These are phyloP conservation scores for Ceratosolen fusciceps DNA, from an alignment of 1,140 invertebrate species.

Conservation along the genomic window DNA sequence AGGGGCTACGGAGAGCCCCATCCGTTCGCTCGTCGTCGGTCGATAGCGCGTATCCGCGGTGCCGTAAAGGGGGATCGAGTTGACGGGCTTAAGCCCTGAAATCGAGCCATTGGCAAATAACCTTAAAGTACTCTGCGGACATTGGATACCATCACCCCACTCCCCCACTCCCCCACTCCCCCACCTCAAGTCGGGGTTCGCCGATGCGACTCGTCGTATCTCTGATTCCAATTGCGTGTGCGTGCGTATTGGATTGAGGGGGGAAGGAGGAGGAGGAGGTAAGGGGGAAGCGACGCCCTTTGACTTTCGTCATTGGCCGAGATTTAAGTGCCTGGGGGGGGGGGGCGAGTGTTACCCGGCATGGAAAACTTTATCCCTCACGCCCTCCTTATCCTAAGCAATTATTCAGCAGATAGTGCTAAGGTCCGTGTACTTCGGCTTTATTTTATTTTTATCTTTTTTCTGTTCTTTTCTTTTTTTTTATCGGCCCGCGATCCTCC, in stretches of 20 bases:
- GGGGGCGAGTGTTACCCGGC: background rate
- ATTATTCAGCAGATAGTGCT: constrained; percentile 5
- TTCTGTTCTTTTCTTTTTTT: no score
- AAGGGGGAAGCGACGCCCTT: background rate
- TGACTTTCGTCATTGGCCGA: constrained; percentile 3
- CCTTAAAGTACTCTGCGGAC: constrained; percentile 41
- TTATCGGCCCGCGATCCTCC: background rate
- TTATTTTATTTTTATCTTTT: no score
- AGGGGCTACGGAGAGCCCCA: background rate
- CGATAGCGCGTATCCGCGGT: background rate
- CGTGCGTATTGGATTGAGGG: no score
- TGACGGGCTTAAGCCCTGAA: constrained; percentile 44
- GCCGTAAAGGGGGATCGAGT: background rate
- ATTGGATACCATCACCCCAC: no score
- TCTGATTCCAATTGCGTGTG: constrained; percentile 34
- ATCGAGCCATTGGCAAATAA: constrained; percentile 42
- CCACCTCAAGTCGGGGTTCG: no score
- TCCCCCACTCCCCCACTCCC: no score
- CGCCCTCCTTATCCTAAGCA: background rate
- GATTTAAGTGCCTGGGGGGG: constrained; percentile 29
- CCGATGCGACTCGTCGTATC: constrained; percentile 3
- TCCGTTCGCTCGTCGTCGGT: background rate
- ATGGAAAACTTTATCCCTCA: background rate
- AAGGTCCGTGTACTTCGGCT: background rate
- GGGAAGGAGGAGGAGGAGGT: no score